Percentiles rank a stretch among this genome's conserved stretches.
These are phyloP conservation scores for Hephaestus fuliginosus DNA, from an alignment of 2,797 vertebrate species.

Conservation along the genomic window DNA sequence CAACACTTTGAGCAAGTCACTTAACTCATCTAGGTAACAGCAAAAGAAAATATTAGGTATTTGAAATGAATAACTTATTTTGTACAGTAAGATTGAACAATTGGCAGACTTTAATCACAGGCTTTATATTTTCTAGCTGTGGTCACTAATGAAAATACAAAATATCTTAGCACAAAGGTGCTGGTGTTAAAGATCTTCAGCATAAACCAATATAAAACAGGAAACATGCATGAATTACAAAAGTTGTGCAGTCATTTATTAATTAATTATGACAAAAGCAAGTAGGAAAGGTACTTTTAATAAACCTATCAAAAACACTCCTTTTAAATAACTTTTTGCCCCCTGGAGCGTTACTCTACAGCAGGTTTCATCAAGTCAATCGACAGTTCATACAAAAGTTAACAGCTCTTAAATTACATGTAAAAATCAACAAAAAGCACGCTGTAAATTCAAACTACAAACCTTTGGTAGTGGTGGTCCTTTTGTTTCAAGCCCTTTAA, in stretches of 20 bases:
- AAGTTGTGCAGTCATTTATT: slow-evolving; percentile 46
- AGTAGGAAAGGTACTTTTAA: slow-evolving; percentile 14
- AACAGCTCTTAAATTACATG: slow-evolving; percentile 35
- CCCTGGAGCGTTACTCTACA: slow-evolving; percentile 5
- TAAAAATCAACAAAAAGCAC: slow-evolving; percentile 22
- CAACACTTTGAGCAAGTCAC: no score
- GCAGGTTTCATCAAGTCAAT: neutral
- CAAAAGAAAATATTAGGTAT: neutral
- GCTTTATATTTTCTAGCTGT: neutral
- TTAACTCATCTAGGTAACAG: neutral
- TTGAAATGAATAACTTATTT: neutral
- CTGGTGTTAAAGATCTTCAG: neutral
- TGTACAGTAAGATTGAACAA: neutral
- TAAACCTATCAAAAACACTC: slow-evolving; percentile 13
- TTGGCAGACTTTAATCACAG: neutral
- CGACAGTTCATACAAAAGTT: slow-evolving; percentile 14
- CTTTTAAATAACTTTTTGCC: slow-evolving; percentile 11
- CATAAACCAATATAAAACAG: neutral
- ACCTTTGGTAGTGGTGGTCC: slow-evolving; percentile 60
- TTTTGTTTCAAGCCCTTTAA: slow-evolving; percentile 52
- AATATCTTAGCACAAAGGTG: no score
- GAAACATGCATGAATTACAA: neutral
- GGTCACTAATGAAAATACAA: neutral
- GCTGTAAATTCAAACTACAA: slow-evolving; percentile 9
- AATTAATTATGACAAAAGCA: slow-evolving; percentile 42